Percentiles rank a stretch among this genome's conserved stretches.
These are phyloP conservation scores for Prenolepis imparis DNA, from an alignment of 2,888 invertebrate species.

Conservation along the genomic window DNA sequence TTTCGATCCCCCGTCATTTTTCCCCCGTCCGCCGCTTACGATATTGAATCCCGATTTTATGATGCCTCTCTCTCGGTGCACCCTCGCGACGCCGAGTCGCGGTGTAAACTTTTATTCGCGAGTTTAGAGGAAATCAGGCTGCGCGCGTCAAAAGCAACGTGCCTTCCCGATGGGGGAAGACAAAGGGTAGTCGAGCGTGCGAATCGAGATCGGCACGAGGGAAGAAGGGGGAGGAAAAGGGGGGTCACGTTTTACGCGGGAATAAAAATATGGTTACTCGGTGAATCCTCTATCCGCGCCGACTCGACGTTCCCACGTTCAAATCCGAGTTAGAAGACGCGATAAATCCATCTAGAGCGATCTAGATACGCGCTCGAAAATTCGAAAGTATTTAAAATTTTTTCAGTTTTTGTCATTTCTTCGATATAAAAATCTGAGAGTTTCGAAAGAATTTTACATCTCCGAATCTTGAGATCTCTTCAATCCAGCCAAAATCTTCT, in stretches of 20 bases:
- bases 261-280: slow-evolving; percentile 66
- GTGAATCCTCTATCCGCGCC: background rate
- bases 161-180: slow-evolving; percentile 41
- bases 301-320: background rate
- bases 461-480: background rate
- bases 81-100: slow-evolving; percentile 68
- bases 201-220: background rate
- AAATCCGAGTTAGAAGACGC: background rate
- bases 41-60: slow-evolving; percentile 85
- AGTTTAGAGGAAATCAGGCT: slow-evolving; percentile 84
- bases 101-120: slow-evolving; percentile 86
- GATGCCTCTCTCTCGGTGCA: slow-evolving; percentile 69
- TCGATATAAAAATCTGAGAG: background rate
- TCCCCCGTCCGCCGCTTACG: slow-evolving; percentile 66
- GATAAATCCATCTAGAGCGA: background rate
- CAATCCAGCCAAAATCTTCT: background rate
- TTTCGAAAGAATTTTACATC: background rate
- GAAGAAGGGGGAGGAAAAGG: slow-evolving; percentile 1
- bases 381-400: background rate
- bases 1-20: slow-evolving; percentile 30
- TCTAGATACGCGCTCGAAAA: background rate
- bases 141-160: slow-evolving; percentile 14
- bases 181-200: slow-evolving; percentile 60
- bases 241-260: slow-evolving; percentile 62
- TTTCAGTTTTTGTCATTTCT: background rate